Percentiles rank a stretch among this genome's conserved stretches.
Conservation (phyloP, 2,888 invertebrate genomes). For the Melanargia galathea region DNA sequence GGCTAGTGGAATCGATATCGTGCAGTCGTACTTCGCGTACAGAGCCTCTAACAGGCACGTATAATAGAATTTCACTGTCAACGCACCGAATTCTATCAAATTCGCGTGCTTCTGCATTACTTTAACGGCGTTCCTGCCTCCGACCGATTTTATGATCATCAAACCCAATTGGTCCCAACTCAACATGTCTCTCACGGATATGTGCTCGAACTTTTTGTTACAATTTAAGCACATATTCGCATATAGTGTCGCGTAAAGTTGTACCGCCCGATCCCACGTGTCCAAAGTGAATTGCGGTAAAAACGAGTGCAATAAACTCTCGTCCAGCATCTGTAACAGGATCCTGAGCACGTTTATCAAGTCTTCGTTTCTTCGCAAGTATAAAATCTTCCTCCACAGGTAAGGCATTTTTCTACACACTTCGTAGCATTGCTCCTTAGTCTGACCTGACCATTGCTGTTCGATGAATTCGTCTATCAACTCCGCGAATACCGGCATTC, state of each 20-base stretch:
- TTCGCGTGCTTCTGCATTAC: slow-evolving; percentile 81
- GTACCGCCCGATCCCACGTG: slow-evolving; percentile 82
- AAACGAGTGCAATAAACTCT: slow-evolving; percentile 77
- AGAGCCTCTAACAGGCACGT: slow-evolving; percentile 76
- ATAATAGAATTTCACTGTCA: slow-evolving; percentile 84
- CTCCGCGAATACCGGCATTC: slow-evolving; percentile 75
- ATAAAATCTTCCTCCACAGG: slow-evolving; percentile 83
- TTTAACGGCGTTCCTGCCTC: slow-evolving; percentile 80
- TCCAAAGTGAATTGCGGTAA: slow-evolving; percentile 80
- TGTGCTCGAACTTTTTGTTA: slow-evolving; percentile 70
- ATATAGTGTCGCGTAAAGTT: slow-evolving; percentile 80
- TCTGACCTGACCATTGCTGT: slow-evolving; percentile 69
- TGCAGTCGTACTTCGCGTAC: slow-evolving; percentile 69
- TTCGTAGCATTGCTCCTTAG: slow-evolving; percentile 72
- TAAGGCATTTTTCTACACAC: slow-evolving; percentile 84
- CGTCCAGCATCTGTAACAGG: slow-evolving; percentile 84
- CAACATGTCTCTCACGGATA: slow-evolving; percentile 73
- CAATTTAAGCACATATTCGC: slow-evolving; percentile 84
- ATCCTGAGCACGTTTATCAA: slow-evolving; percentile 78
- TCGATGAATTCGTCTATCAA: slow-evolving; percentile 82
- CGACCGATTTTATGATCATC: slow-evolving; percentile 83
- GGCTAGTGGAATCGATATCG: slow-evolving; percentile 58
- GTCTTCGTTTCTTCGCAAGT: slow-evolving; percentile 73
- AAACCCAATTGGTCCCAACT: slow-evolving; percentile 84
- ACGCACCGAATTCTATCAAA: slow-evolving; percentile 79